Conservation (phyloP, 2,797 vertebrate species). For the Tachyglossus aculeatus region DNA sequence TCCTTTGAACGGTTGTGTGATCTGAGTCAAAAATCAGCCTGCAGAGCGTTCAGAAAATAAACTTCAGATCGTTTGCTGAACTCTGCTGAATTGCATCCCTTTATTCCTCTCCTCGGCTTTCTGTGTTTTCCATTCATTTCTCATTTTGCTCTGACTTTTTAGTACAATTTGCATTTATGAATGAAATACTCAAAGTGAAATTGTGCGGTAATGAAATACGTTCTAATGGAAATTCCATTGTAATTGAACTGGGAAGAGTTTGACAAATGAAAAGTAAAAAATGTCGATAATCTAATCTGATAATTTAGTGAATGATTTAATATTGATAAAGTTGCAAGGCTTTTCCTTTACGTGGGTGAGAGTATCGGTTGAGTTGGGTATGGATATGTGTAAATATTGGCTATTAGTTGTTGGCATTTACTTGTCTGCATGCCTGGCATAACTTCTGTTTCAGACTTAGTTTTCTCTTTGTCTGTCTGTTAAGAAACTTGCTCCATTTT, state of each 20-base stretch:
- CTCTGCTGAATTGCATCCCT: neutral
- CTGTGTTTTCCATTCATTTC: neutral
- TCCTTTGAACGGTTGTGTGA: constrained; percentile 67
- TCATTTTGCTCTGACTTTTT: constrained; percentile 31
- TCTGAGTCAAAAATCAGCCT: constrained; percentile 45
- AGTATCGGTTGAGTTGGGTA: too few species aligned
- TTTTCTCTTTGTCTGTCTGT: too few species aligned
- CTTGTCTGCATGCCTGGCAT: too few species aligned
- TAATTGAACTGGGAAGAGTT: constrained; percentile 11
- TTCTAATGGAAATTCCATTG: neutral
- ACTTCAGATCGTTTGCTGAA: neutral
- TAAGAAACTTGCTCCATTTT: too few species aligned
- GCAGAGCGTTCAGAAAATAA: constrained; percentile 39
- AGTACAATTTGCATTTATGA: neutral
- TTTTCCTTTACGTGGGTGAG: too few species aligned
- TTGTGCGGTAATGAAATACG: constrained; percentile 16
- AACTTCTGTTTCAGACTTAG: too few species aligned
- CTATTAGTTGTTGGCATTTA: too few species aligned
- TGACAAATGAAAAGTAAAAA: too few species aligned
- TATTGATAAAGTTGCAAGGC: too few species aligned
- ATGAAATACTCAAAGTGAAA: constrained; percentile 14
- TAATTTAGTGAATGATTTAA: too few species aligned
- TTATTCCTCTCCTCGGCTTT: neutral
- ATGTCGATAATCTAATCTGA: too few species aligned
- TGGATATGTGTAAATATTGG: too few species aligned